These are phyloP conservation scores for Helicolenus hilgendorfi DNA, from an alignment of 2,797 vertebrate species.

Conservation along the genomic window DNA sequence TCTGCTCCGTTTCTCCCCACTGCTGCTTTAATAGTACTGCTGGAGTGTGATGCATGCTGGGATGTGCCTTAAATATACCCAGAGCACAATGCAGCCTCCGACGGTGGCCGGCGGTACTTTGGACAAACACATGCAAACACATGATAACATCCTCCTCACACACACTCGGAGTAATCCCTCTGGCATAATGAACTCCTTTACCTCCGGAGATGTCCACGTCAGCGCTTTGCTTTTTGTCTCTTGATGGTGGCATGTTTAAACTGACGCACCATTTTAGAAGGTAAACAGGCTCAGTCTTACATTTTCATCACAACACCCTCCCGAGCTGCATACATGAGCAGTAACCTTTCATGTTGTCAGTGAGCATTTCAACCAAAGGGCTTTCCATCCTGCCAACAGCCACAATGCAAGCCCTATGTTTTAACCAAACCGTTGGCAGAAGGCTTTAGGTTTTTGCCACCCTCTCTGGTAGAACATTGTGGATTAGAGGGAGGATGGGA, in stretches of 20 bases:
- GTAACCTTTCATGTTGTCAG: background rate
- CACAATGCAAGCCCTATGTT: constrained; percentile 14
- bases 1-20: too few species aligned
- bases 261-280: background rate
- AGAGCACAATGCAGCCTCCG: background rate
- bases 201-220: background rate
- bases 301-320: background rate
- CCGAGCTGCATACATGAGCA: background rate
- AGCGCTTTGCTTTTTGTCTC: background rate
- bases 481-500: constrained; percentile 55
- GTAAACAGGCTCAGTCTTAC: background rate
- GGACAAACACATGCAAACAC: background rate
- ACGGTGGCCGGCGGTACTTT: background rate
- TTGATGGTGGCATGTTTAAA: background rate
- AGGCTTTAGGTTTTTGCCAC: constrained; percentile 12
- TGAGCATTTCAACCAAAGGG: constrained; percentile 1
- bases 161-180: background rate
- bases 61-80: background rate
- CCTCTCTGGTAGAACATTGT: constrained; percentile 43
- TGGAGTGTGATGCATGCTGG: background rate
- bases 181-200: background rate
- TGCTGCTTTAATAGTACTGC: background rate
- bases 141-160: background rate
- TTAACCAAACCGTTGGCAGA: constrained; percentile 30
- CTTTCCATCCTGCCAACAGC: background rate